A percentile compares a stretch with the other conserved stretches of the same genome.
Conservation (phyloP, 92 coral and sea anemone species). For the Epizoanthus scotinus region DNA sequence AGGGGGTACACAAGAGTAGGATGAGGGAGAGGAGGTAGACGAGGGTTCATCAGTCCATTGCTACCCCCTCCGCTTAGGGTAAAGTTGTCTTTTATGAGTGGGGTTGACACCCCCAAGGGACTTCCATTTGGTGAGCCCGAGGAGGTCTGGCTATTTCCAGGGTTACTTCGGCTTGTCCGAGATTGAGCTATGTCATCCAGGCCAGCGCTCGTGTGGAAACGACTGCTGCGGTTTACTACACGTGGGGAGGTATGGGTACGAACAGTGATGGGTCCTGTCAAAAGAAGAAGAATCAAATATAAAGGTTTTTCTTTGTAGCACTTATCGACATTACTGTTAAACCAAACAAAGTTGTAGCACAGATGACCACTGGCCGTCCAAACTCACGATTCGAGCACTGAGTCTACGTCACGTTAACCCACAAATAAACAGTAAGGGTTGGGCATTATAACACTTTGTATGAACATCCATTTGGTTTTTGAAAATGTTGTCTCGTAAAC, state of each 20-base stretch:
- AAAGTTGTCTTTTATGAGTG: constrained; percentile 73
- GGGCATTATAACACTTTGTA: too few relatives aligned
- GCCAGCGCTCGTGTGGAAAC: constrained; percentile 99
- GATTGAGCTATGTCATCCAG: constrained; percentile 88
- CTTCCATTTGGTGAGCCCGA: constrained; percentile 91
- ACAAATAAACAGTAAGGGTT: too few relatives aligned
- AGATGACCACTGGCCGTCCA: too few relatives aligned
- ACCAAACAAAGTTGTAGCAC: too few relatives aligned
- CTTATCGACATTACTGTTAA: neutral
- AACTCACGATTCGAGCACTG: too few relatives aligned
- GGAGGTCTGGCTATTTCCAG: constrained; percentile 48
- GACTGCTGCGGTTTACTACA: constrained; percentile 97
- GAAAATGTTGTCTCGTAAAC: too few relatives aligned
- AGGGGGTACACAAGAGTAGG: constrained; percentile 78
- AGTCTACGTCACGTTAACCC: too few relatives aligned
- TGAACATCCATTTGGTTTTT: too few relatives aligned
- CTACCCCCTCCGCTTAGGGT: constrained; percentile 70
- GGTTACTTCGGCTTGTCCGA: constrained; percentile 74
- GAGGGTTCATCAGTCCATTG: constrained; percentile 88
- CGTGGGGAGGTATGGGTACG: constrained; percentile 95
- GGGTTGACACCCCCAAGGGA: constrained; percentile 66
- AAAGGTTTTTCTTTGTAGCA: neutral
- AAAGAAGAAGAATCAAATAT: neutral
- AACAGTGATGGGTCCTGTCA: constrained; percentile 82
- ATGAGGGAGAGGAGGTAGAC: constrained; percentile 97